A percentile compares a stretch with the other conserved stretches of the same genome.
phyloP scores from a whole-genome alignment of 2,797 vertebrate species.

The Amblyraja radiata region DNA sequence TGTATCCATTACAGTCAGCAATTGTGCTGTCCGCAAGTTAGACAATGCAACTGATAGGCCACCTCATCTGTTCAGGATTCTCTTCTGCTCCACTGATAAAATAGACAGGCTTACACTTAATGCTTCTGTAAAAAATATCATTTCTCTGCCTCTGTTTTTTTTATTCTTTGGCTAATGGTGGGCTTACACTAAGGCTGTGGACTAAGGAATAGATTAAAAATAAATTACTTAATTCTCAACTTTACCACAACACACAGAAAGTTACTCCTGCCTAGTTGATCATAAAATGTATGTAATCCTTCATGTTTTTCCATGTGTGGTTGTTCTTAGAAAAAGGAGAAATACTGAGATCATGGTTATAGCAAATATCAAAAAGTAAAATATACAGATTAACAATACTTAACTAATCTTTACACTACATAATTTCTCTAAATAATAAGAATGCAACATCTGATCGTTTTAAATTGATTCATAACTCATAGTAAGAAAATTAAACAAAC shows the following conservation, averaged over 20 bases:
- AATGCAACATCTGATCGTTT: neutral
- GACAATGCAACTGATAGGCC: conserved; percentile 81
- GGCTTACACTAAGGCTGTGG: conserved; percentile 77
- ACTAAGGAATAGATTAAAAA: conserved; percentile 83
- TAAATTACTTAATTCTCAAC: conserved; percentile 62
- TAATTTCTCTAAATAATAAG: neutral
- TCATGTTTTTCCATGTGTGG: neutral
- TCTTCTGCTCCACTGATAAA: conserved; percentile 77
- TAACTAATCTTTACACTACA: neutral
- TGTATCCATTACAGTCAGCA: conserved; percentile 72
- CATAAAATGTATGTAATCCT: neutral
- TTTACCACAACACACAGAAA: conserved; percentile 18
- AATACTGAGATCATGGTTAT: neutral
- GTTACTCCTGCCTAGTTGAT: neutral
- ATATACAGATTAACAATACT: neutral
- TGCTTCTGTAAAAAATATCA: conserved; percentile 90
- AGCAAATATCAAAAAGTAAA: neutral
- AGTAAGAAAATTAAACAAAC: neutral
- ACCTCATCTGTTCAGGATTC: conserved; percentile 99
- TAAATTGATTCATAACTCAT: neutral
- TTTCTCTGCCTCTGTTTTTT: conserved; percentile 86
- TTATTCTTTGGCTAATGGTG: conserved; percentile 85
- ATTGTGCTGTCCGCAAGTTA: conserved; percentile 62
- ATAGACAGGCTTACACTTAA: conserved; percentile 87
- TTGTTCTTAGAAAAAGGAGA: neutral